phyloP scores from a whole-genome alignment of 2,888 invertebrate species.

The Automeris io region DNA sequence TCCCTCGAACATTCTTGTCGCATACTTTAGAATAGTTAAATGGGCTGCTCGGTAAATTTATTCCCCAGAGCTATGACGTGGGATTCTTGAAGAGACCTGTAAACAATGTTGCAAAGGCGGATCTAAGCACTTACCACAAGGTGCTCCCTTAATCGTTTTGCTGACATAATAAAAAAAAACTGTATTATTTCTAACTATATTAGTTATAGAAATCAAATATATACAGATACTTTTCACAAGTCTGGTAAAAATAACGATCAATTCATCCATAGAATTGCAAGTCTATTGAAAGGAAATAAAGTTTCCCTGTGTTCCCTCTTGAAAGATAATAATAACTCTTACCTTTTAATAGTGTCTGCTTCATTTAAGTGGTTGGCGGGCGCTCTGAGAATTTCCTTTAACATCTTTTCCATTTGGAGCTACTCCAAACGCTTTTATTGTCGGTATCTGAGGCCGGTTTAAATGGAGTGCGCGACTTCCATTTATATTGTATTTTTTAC shows the following conservation, averaged over 20 bases:
- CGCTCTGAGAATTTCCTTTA: conserved; percentile 30
- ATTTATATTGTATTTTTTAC: conserved; percentile 6
- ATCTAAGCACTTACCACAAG: no score
- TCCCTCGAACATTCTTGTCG: no score
- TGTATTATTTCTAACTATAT: no score
- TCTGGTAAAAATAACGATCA: neutral
- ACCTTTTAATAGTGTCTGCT: conserved; percentile 42
- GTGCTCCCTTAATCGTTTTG: no score
- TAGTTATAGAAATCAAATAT: no score
- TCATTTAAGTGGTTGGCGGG: conserved; percentile 28
- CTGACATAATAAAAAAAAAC: no score
- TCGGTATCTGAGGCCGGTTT: conserved; percentile 44
- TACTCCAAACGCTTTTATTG: conserved; percentile 62
- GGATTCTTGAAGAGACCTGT: no score
- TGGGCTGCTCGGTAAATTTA: no score
- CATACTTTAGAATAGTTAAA: no score
- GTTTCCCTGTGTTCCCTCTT: conserved; percentile 1
- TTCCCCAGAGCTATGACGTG: no score
- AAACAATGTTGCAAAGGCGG: no score
- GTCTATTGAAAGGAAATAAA: conserved; percentile 4
- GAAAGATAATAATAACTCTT: conserved; percentile 38
- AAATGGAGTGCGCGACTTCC: conserved; percentile 31
- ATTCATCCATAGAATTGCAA: neutral
- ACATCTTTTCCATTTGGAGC: conserved; percentile 61
- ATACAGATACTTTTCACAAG: no score